Conservation (phyloP, 2,797 vertebrate genomes). For the Heteromormyrus szaboi region DNA sequence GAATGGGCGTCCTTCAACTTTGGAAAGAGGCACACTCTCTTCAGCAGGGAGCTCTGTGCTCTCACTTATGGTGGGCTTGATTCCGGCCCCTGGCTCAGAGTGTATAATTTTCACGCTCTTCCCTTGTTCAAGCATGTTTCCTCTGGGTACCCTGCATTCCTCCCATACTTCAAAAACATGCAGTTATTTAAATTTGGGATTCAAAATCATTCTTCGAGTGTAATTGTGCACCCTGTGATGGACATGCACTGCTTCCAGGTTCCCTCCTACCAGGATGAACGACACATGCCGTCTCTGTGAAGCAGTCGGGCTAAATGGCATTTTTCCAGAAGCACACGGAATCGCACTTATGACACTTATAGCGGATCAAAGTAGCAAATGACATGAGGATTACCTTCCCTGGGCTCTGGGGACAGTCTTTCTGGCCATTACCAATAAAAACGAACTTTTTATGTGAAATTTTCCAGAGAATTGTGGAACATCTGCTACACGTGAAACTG, state of each 20-base stretch:
- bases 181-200: not conserved
- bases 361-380: not conserved
- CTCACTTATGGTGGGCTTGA: not conserved
- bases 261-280: not conserved
- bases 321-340: not conserved
- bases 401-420: not conserved
- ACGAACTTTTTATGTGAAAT: not conserved
- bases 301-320: not conserved
- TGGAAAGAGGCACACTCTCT: not conserved
- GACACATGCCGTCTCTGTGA: not conserved
- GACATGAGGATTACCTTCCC: not conserved
- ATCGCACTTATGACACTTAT: not conserved
- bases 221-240: not conserved
- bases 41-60: not conserved
- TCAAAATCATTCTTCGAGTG: not conserved
- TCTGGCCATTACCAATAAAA: not conserved
- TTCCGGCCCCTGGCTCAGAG: not conserved
- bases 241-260: not conserved
- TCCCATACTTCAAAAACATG: not conserved
- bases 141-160: not conserved
- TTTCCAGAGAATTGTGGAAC: not conserved
- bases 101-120: not conserved
- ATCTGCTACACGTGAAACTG: slow-evolving; percentile 2
- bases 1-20: not conserved
- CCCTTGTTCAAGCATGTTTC: not conserved